These are phyloP conservation scores for Odontesthes bonariensis DNA, from an alignment of 2,113 vertebrate species.

Conservation along the genomic window DNA sequence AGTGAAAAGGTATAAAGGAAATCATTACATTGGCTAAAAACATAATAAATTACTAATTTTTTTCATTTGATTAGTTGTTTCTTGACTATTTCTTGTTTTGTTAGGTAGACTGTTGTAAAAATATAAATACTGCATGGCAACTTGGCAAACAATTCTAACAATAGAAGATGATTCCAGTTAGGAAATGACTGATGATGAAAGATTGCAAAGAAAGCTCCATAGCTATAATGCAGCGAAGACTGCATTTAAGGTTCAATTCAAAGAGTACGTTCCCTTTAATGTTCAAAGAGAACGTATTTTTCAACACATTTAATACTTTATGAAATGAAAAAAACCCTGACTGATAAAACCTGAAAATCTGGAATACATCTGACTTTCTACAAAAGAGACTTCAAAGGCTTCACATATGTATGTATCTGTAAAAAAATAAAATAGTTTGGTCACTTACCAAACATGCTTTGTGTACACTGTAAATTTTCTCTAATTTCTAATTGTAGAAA, in stretches of 20 bases:
- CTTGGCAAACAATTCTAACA: slow-evolving; percentile 55
- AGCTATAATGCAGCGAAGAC: slow-evolving; percentile 12
- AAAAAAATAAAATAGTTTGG: slow-evolving; percentile 17
- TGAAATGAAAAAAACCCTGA: slow-evolving; percentile 18
- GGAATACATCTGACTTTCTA: background rate
- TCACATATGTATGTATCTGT: slow-evolving; percentile 34
- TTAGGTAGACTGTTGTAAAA: slow-evolving; percentile 4
- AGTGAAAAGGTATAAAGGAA: slow-evolving; percentile 26
- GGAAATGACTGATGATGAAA: slow-evolving; percentile 10
- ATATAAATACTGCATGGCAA: slow-evolving; percentile 40
- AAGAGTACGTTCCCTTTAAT: background rate
- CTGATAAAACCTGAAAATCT: background rate
- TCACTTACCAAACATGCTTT: slow-evolving; percentile 5
- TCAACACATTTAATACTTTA: slow-evolving; percentile 3
- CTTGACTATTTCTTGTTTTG: slow-evolving; percentile 15
- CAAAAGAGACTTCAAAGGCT: slow-evolving; percentile 36
- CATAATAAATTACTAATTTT: slow-evolving; percentile 14
- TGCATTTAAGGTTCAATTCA: background rate
- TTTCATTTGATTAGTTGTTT: background rate
- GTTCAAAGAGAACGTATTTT: slow-evolving; percentile 6
- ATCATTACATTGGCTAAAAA: slow-evolving; percentile 26
- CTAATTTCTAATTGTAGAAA: slow-evolving; percentile 18
- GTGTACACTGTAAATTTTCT: slow-evolving; percentile 14
- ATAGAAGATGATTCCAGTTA: slow-evolving; percentile 18
- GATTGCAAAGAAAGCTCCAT: slow-evolving; percentile 14